phyloP scores from a whole-genome alignment of 2,113 vertebrate genomes.

The Neoarius graeffei region DNA sequence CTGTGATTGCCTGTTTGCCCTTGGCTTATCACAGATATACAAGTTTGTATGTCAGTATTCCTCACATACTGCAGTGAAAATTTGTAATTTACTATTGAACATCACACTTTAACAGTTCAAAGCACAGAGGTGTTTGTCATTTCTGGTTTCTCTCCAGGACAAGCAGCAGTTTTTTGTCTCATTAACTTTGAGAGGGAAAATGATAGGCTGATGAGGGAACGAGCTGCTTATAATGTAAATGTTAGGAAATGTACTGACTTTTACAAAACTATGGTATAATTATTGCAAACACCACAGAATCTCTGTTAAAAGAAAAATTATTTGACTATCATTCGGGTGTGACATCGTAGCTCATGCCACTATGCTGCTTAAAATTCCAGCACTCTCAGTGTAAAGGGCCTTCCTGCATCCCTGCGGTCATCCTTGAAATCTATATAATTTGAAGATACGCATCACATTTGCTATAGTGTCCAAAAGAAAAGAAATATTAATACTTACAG shows the following conservation, averaged over 20 bases:
- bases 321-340: background rate
- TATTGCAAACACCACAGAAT: background rate
- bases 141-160: background rate
- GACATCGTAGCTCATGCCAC: background rate
- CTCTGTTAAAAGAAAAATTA: background rate
- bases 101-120: no score
- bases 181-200: background rate
- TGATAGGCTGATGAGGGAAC: background rate
- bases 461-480: background rate
- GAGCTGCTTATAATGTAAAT: background rate
- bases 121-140: background rate
- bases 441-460: background rate
- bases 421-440: background rate
- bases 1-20: background rate
- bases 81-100: background rate
- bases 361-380: background rate
- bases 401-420: background rate
- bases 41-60: background rate
- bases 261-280: background rate
- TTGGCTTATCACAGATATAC: no score
- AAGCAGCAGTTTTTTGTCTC: background rate
- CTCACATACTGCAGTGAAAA: background rate
- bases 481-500: conserved; percentile 71
- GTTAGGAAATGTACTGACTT: background rate
- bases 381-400: background rate